Percentiles rank a stretch among this genome's conserved stretches.
Evolutionary conservation across 2,797 vertebrate species (phyloP).

Genomic region (Microctenopoma steveboyesi): DNA sequence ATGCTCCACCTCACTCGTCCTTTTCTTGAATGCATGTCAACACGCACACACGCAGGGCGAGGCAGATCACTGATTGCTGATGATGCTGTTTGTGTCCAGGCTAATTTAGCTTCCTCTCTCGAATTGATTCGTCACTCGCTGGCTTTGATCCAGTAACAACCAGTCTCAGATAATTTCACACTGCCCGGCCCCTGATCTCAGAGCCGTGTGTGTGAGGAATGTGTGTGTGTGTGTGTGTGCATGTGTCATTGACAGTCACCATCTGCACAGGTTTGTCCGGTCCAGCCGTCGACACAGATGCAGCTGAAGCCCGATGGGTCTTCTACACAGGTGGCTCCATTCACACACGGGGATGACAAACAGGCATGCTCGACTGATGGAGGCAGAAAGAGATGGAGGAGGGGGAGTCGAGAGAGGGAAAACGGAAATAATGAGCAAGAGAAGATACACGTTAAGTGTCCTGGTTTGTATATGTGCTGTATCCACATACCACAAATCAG

Average conservation of each 20-base stretch:
- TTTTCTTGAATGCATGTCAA: conserved; percentile 6
- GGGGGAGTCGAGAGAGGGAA: not conserved
- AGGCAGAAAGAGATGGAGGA: conserved; percentile 2
- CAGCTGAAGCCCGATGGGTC: conserved; percentile 81
- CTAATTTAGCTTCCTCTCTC: conserved; percentile 67
- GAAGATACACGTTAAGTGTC: not conserved
- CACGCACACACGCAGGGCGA: conserved; percentile 3
- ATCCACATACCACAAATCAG: no score
- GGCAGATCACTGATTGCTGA: conserved; percentile 52
- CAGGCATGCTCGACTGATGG: conserved; percentile 84
- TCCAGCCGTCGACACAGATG: conserved; percentile 79
- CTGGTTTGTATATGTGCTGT: no score
- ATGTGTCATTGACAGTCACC: conserved; percentile 67
- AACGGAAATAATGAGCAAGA: not conserved
- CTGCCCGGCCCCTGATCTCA: conserved; percentile 5
- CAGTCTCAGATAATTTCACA: conserved; percentile 53
- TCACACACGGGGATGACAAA: conserved; percentile 81
- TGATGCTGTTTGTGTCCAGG: conserved; percentile 60
- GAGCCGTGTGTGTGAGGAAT: conserved; percentile 12
- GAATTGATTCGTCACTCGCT: conserved; percentile 64
- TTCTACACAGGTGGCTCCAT: conserved; percentile 82
- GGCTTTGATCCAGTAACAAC: conserved; percentile 64
- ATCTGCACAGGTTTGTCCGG: conserved; percentile 79
- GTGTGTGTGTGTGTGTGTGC: conserved; percentile 30
- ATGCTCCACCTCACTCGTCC: conserved; percentile 5